Conservation (phyloP, 2,797 vertebrate species). For the Aselliscus stoliczkanus region DNA sequence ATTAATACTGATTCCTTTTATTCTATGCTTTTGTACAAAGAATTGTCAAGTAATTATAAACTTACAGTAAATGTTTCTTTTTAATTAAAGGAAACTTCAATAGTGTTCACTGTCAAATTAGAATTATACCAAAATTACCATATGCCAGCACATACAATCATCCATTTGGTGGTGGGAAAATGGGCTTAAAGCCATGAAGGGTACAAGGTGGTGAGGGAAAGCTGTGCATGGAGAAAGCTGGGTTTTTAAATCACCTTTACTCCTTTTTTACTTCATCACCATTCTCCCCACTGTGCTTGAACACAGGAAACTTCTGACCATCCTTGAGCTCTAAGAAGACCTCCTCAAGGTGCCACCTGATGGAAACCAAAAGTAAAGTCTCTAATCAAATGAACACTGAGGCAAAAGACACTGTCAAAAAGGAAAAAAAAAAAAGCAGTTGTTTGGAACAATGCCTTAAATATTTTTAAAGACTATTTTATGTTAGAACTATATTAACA, state of each 20-base stretch:
- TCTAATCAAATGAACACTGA: background rate
- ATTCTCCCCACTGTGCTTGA: background rate
- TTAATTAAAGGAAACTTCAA: background rate
- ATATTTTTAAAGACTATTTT: background rate
- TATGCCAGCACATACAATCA: background rate
- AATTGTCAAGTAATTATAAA: background rate
- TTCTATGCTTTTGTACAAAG: background rate
- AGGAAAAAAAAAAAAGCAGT: background rate
- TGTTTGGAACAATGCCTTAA: background rate
- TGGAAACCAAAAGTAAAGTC: background rate
- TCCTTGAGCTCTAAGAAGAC: slow-evolving; percentile 23
- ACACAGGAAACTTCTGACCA: slow-evolving; percentile 34
- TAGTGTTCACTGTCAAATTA: background rate
- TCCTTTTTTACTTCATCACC: background rate
- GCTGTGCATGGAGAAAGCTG: background rate
- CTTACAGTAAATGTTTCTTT: background rate
- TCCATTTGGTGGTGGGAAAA: background rate
- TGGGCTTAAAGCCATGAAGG: background rate
- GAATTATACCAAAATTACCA: background rate
- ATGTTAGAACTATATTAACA: background rate
- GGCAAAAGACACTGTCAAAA: background rate
- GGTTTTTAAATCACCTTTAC: background rate
- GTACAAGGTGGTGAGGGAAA: background rate
- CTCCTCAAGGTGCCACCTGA: slow-evolving; percentile 57
- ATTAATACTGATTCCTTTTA: background rate